Conservation (phyloP, 2,113 vertebrate genomes). For the Megaleporinus macrocephalus region DNA sequence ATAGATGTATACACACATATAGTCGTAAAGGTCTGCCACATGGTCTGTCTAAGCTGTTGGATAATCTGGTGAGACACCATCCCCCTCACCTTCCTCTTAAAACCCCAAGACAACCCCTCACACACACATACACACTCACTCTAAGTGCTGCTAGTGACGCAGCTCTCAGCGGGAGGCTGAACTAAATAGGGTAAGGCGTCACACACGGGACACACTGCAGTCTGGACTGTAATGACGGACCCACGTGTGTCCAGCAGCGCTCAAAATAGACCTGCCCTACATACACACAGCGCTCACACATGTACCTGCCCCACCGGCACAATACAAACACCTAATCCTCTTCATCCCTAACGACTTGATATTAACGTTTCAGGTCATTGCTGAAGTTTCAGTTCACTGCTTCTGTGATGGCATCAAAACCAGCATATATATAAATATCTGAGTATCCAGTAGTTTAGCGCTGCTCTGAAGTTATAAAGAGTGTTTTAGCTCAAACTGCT, state of each 20-base stretch:
- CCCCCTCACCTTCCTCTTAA: constrained; percentile 15
- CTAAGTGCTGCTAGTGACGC: constrained; percentile 5
- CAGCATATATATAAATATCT: too few species aligned
- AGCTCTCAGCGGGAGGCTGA: constrained; percentile 23
- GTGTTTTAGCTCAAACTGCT: too few species aligned
- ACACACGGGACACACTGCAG: constrained; percentile 35
- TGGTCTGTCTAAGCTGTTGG: constrained; percentile 32
- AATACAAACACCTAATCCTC: constrained; percentile 8
- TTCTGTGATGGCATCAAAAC: too few species aligned
- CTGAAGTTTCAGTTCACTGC: too few species aligned
- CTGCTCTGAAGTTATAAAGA: too few species aligned
- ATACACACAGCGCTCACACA: constrained; percentile 31
- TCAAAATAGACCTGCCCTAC: constrained; percentile 46
- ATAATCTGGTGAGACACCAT: constrained; percentile 42
- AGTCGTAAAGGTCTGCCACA: background rate
- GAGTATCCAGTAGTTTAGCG: too few species aligned
- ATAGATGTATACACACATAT: constrained; percentile 31
- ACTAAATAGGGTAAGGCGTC: constrained; percentile 38
- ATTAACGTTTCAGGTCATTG: too few species aligned
- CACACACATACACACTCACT: constrained; percentile 24
- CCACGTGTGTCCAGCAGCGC: constrained; percentile 13
- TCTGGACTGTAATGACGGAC: constrained; percentile 33
- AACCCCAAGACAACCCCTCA: constrained; percentile 7
- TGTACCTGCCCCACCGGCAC: background rate
- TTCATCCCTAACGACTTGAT: too few species aligned